phyloP scores from a whole-genome alignment of 2,113 vertebrate genomes.

The Passer montanus region DNA sequence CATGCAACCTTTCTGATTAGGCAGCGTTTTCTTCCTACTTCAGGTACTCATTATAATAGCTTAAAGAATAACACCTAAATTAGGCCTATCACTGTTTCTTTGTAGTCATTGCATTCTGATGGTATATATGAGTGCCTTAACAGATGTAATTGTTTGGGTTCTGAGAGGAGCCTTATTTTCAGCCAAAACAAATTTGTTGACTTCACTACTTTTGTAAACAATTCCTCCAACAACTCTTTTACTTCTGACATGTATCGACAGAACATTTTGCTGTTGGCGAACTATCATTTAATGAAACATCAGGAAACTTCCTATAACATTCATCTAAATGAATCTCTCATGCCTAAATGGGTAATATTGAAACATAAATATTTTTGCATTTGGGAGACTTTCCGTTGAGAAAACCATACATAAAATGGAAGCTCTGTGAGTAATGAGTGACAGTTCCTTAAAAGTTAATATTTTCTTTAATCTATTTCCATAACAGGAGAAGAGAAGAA shows the following conservation, averaged over 20 bases:
- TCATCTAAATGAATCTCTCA: slow-evolving; percentile 74
- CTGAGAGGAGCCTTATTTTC: background rate
- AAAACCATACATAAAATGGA: slow-evolving; percentile 66
- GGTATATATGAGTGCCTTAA: background rate
- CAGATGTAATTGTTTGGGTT: background rate
- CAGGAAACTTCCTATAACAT: background rate
- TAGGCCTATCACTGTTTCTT: background rate
- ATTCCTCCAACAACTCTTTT: slow-evolving; percentile 2
- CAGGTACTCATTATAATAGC: background rate
- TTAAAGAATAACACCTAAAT: background rate
- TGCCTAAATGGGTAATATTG: slow-evolving; percentile 73
- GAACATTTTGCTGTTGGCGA: slow-evolving; percentile 37
- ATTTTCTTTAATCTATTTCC: slow-evolving; percentile 85
- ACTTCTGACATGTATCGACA: slow-evolving; percentile 25
- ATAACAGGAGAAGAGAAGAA: slow-evolving; percentile 68
- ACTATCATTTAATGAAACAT: slow-evolving; percentile 67
- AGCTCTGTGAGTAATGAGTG: slow-evolving; percentile 76
- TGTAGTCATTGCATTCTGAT: background rate
- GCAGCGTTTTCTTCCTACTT: background rate
- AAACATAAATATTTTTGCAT: slow-evolving; percentile 80
- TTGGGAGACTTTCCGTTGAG: slow-evolving; percentile 72
- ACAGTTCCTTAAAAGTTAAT: slow-evolving; percentile 86
- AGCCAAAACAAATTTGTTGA: background rate
- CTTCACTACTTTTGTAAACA: slow-evolving; percentile 19
- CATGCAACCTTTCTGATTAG: background rate